Conservation (phyloP, 2,113 vertebrate species). For the Pseudopipra pipra region DNA sequence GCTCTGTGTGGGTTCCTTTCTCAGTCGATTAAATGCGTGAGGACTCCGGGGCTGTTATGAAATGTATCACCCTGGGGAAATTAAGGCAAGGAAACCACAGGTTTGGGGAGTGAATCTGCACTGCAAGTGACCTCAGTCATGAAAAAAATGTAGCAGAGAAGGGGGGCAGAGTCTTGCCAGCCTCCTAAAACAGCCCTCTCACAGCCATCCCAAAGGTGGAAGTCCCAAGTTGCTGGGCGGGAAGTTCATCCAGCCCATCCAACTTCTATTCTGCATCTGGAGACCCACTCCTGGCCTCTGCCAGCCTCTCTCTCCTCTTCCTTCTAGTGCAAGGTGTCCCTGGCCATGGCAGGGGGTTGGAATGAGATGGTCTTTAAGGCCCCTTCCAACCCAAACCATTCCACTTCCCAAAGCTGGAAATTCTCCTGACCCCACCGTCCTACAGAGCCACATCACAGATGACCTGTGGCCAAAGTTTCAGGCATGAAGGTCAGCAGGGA, state of each 20-base stretch:
- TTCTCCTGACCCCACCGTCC: neutral
- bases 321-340: neutral
- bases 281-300: neutral
- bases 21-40: conserved; percentile 30
- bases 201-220: neutral
- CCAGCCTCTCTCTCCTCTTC: neutral
- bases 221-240: neutral
- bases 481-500: rapidly evolving
- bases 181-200: neutral
- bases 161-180: neutral
- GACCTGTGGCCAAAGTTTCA: neutral
- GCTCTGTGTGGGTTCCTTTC: neutral
- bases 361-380: too few species aligned
- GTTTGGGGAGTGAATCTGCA: neutral
- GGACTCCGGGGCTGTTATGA: neutral
- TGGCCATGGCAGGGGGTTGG: neutral
- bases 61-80: neutral
- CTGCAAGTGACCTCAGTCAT: neutral
- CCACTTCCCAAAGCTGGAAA: neutral
- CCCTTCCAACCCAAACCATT: neutral
- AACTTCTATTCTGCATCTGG: neutral
- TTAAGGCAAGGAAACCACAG: neutral
- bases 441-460: neutral
- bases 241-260: neutral
- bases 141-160: neutral